Base-by-base conservation (phyloP, 2,888 invertebrate genomes). In the Thera obeliscata region DNA sequence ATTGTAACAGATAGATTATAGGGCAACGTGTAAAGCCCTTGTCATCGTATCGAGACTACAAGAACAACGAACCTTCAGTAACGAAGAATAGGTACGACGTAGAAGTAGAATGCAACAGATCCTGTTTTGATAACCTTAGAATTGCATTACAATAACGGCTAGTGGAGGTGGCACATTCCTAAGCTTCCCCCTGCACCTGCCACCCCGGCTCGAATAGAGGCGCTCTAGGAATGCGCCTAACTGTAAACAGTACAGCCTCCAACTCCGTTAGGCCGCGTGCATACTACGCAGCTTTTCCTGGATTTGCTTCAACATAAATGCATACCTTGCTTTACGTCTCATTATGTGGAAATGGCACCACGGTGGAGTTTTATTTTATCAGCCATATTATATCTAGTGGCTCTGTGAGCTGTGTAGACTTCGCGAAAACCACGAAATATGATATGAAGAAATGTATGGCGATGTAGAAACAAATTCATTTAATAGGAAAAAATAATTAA, bases 201-300 rank as follows among this genome's bases (percentile, higher is more conserved):
- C 61, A 64, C 68, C 64, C 64, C 12, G 41, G 43, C 2, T 52
- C 62, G 22, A 22, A 22, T 59, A 62, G 61, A 61, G 61, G 77
- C 82, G 81, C 88, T 83, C 88, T 87, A 90, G 90, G 92, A 91
- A 91, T 91, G 91, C 86, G 86, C 80, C 83, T 90, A 90, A 91
- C 91, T 87, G 87, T 86, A 81, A 80, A 77, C 77, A 66, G 87
- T 85, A 86, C 88, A 88, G 87, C 87, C 89, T 90, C 87, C 87
- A 83, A 83, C 84, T 85, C 89, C 89, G 88, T 87, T 90, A 89
- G 85, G 79, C 82, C 81, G 49, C 57, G 58, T 67, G 58, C 61
- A 61, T 22, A 60, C 57, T 61, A 59, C 48, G 62, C 33, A 61
- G 46, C 46, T 57, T 43, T 65, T 65, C 41, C 12, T 55, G 54